phyloP scores from a whole-genome alignment of 2,797 vertebrate species.

The Thalassophryne amazonica region DNA sequence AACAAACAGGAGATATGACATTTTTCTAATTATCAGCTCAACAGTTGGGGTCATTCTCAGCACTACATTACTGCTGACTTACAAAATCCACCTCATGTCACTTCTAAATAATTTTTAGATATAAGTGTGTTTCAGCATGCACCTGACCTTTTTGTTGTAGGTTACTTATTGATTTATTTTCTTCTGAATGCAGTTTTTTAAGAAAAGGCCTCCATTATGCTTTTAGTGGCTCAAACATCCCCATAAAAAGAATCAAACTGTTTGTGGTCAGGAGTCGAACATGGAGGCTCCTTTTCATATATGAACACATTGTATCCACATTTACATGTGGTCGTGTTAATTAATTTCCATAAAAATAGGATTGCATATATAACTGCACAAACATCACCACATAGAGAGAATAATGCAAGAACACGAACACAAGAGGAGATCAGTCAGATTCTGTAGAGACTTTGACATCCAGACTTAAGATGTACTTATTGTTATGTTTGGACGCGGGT shows the following conservation, averaged over 20 bases:
- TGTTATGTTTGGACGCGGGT: too few relatives aligned
- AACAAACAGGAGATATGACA: background rate
- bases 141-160: background rate
- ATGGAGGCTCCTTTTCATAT: slow-evolving; percentile 11
- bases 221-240: slow-evolving; percentile 22
- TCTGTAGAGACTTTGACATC: too few relatives aligned
- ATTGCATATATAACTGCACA: too few relatives aligned
- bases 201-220: slow-evolving; percentile 22
- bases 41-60: background rate
- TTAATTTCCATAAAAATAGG: too few relatives aligned
- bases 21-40: background rate
- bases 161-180: slow-evolving; percentile 4
- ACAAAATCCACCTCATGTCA: background rate
- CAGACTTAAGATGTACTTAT: too few relatives aligned
- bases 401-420: too few relatives aligned
- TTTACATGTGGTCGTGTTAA: too few relatives aligned
- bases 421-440: too few relatives aligned
- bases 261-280: slow-evolving; percentile 27
- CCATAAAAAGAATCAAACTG: slow-evolving; percentile 21
- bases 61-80: background rate
- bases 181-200: slow-evolving; percentile 13
- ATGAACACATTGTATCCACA: too few relatives aligned
- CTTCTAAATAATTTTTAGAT: background rate
- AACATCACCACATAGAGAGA: too few relatives aligned
- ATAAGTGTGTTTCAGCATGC: background rate